Conservation (phyloP, 1,140 invertebrate species). For the Neodiprion pinetum region DNA sequence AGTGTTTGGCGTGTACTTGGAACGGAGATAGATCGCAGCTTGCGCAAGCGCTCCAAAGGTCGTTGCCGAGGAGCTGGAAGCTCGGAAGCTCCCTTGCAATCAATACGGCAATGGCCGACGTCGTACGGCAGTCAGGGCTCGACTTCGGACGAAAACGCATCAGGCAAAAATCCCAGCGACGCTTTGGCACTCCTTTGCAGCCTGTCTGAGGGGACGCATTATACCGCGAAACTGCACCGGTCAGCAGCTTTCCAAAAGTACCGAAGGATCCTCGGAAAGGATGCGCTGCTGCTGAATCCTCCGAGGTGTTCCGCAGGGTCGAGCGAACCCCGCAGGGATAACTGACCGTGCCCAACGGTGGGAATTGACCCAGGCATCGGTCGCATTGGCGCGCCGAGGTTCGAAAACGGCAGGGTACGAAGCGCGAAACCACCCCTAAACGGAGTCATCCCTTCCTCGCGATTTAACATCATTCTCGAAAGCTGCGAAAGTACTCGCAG, state of each 20-base stretch:
- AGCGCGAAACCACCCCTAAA: no score
- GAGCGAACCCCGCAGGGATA: slow-evolving; percentile 35
- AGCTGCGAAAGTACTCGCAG: no score
- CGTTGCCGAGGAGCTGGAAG: not conserved
- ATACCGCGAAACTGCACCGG: not conserved
- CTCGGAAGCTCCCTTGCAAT: slow-evolving; percentile 38
- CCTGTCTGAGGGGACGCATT: not conserved
- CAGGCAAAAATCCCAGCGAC: slow-evolving; percentile 17
- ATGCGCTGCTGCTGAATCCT: slow-evolving; percentile 12
- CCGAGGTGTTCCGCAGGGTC: not conserved
- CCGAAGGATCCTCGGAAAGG: slow-evolving; percentile 2
- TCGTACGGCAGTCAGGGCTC: slow-evolving; percentile 52
- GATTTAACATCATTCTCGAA: no score
- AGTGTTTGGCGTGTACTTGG: not conserved
- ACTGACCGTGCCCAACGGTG: slow-evolving; percentile 55
- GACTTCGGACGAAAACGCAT: slow-evolving; percentile 41
- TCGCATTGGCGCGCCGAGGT: slow-evolving; percentile 28
- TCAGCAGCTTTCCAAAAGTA: not conserved
- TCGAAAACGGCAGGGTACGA: no score
- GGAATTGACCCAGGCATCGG: slow-evolving; percentile 30
- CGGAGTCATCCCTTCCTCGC: no score
- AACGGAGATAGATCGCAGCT: not conserved
- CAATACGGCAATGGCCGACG: slow-evolving; percentile 60
- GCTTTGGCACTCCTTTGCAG: not conserved
- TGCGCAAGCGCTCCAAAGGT: not conserved